A percentile compares a stretch with the other conserved stretches of the same genome.
These are phyloP conservation scores for Tiaroga cobitis DNA, from an alignment of 2,797 vertebrate genomes.

Conservation along the genomic window DNA sequence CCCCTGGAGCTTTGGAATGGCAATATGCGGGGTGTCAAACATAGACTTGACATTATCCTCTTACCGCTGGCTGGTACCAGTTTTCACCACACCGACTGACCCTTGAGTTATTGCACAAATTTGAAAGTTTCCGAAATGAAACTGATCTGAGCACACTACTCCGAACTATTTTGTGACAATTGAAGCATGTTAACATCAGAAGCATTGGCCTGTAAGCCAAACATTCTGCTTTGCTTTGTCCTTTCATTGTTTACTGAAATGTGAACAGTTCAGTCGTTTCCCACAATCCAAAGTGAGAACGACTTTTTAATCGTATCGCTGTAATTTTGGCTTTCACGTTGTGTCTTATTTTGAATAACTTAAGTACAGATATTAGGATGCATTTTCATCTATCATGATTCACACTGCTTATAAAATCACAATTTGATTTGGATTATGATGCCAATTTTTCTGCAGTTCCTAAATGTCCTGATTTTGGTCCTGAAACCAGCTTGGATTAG, in stretches of 20 bases:
- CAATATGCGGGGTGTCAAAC: conserved; percentile 10
- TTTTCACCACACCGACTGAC: conserved; percentile 1
- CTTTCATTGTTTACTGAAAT: background rate
- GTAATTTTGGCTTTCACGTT: background rate
- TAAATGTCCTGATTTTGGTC: background rate
- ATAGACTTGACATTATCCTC: conserved; percentile 30
- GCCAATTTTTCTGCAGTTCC: background rate
- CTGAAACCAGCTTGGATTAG: background rate
- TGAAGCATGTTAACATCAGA: background rate
- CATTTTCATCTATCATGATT: background rate
- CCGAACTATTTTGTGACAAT: background rate
- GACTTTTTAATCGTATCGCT: background rate
- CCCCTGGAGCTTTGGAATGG: background rate
- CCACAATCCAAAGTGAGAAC: background rate
- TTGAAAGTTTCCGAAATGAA: background rate
- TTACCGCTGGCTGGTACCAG: conserved; percentile 13
- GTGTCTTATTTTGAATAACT: background rate
- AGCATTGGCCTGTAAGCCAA: too few species aligned
- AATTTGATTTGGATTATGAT: background rate
- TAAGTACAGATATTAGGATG: background rate
- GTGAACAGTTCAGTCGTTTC: background rate
- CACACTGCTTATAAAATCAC: background rate
- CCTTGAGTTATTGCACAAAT: background rate
- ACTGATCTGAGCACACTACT: too few species aligned
- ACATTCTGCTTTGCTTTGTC: background rate